These are phyloP conservation scores for Sesamia nonagrioides DNA, from an alignment of 1,140 invertebrate genomes.

Conservation along the genomic window DNA sequence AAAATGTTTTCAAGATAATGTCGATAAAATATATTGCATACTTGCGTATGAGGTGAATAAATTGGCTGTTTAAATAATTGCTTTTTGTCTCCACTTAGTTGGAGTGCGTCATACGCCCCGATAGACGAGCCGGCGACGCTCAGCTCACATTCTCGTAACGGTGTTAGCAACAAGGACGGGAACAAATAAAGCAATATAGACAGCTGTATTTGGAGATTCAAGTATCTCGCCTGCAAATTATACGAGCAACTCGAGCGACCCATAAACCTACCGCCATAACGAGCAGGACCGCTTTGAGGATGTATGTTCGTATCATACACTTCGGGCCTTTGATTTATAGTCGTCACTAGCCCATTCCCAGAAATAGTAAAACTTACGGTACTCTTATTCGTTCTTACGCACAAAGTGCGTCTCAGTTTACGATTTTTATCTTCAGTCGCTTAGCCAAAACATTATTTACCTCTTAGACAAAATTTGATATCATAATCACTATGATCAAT, in stretches of 20 bases:
- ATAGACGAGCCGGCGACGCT: slow-evolving; percentile 47
- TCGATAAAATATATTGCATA: slow-evolving; percentile 9
- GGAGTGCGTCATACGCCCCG: slow-evolving; percentile 32
- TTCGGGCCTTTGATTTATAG: slow-evolving; percentile 21
- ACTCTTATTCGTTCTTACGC: slow-evolving; percentile 4
- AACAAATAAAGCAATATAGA: slow-evolving; percentile 47
- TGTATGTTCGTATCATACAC: slow-evolving; percentile 24
- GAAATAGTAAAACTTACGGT: slow-evolving; percentile 29
- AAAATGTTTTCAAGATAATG: not conserved
- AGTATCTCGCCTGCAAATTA: slow-evolving; percentile 39
- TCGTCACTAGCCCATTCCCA: slow-evolving; percentile 20
- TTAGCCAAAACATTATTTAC: slow-evolving; percentile 7
- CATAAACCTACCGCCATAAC: slow-evolving; percentile 43
- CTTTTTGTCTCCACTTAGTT: slow-evolving; percentile 34
- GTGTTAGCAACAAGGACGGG: slow-evolving; percentile 43
- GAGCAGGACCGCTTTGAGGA: slow-evolving; percentile 20
- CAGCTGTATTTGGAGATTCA: slow-evolving; percentile 49
- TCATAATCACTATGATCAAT: not conserved
- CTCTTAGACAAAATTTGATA: not conserved
- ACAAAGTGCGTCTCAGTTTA: slow-evolving; percentile 5
- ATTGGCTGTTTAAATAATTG: slow-evolving; percentile 42
- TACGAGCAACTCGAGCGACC: slow-evolving; percentile 35
- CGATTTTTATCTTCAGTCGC: not conserved
- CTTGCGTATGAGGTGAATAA: slow-evolving; percentile 42
- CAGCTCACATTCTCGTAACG: slow-evolving; percentile 20